A percentile compares a stretch with the other conserved stretches of the same genome.
Conservation (phyloP, 2,113 vertebrate genomes). For the Epinephelus cyanopodus region DNA sequence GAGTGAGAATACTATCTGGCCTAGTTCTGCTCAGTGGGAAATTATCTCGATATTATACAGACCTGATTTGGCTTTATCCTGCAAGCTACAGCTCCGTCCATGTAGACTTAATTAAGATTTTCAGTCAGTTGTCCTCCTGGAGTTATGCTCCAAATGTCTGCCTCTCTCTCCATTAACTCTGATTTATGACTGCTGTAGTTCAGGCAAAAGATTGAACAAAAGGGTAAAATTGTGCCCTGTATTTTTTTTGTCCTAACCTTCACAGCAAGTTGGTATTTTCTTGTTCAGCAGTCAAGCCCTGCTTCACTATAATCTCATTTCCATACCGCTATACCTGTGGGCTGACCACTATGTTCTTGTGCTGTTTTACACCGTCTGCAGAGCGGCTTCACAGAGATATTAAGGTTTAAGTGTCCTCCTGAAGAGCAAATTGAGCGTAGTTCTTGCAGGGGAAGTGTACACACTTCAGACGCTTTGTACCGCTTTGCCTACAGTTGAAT, state of each 20-base stretch:
- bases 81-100: slow-evolving; percentile 48
- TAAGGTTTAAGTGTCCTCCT: slow-evolving; percentile 38
- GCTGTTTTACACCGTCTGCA: slow-evolving; percentile 8
- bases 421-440: slow-evolving; percentile 42
- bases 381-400: slow-evolving; percentile 26
- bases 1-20: slow-evolving; percentile 51
- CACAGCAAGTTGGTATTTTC: slow-evolving; percentile 19
- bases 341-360: slow-evolving; percentile 15
- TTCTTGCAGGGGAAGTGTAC: slow-evolving; percentile 3
- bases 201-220: slow-evolving; percentile 35
- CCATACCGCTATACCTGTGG: slow-evolving; percentile 34
- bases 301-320: slow-evolving; percentile 50
- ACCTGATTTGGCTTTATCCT: slow-evolving; percentile 56
- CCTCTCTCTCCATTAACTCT: slow-evolving; percentile 59
- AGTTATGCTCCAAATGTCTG: slow-evolving; percentile 58
- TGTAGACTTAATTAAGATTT: slow-evolving; percentile 76
- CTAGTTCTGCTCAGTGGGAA: slow-evolving; percentile 58
- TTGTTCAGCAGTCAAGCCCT: slow-evolving; percentile 14
- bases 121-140: slow-evolving; percentile 64
- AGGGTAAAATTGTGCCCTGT: slow-evolving; percentile 9
- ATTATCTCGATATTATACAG: slow-evolving; percentile 59
- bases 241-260: slow-evolving; percentile 3
- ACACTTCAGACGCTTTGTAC: slow-evolving; percentile 9
- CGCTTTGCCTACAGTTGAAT: slow-evolving; percentile 6
- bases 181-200: slow-evolving; percentile 61